Conservation (phyloP, 2,888 invertebrate species). For the Drosophila birchii region DNA sequence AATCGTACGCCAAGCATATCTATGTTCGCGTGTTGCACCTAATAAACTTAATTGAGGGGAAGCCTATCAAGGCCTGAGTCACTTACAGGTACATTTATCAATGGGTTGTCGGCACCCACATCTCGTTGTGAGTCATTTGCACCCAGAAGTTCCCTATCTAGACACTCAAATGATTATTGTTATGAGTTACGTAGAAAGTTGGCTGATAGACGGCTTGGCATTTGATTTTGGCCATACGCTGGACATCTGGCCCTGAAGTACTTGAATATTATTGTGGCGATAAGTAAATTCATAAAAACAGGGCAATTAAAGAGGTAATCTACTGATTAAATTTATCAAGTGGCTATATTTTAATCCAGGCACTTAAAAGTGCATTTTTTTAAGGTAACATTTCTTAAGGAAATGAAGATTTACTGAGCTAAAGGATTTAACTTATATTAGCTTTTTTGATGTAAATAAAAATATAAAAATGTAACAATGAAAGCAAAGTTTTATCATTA, state of each 20-base stretch:
- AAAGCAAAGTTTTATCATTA: background rate
- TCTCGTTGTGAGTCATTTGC: slow-evolving; percentile 56
- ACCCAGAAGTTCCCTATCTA: slow-evolving; percentile 33
- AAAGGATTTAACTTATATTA: no score
- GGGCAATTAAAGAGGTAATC: background rate
- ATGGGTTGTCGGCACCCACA: slow-evolving; percentile 19
- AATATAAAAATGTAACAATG: background rate
- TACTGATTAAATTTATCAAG: background rate
- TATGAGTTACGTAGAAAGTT: slow-evolving; percentile 31
- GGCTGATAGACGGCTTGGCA: slow-evolving; percentile 28
- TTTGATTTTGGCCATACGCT: slow-evolving; percentile 9
- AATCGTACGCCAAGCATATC: background rate
- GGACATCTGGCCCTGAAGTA: slow-evolving; percentile 2
- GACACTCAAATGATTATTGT: slow-evolving; percentile 22
- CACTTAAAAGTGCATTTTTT: background rate
- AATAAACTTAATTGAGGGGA: slow-evolving; percentile 11
- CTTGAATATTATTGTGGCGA: slow-evolving; percentile 12
- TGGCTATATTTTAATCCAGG: background rate
- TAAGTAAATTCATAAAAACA: slow-evolving; percentile 21
- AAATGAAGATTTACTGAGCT: background rate
- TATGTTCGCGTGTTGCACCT: slow-evolving; percentile 2
- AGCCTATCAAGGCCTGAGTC: slow-evolving; percentile 21
- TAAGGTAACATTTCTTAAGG: background rate
- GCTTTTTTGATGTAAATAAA: background rate
- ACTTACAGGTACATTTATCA: slow-evolving; percentile 14